These are phyloP conservation scores for Ambastaia sidthimunki DNA, from an alignment of 2,797 vertebrate species.

Conservation along the genomic window DNA sequence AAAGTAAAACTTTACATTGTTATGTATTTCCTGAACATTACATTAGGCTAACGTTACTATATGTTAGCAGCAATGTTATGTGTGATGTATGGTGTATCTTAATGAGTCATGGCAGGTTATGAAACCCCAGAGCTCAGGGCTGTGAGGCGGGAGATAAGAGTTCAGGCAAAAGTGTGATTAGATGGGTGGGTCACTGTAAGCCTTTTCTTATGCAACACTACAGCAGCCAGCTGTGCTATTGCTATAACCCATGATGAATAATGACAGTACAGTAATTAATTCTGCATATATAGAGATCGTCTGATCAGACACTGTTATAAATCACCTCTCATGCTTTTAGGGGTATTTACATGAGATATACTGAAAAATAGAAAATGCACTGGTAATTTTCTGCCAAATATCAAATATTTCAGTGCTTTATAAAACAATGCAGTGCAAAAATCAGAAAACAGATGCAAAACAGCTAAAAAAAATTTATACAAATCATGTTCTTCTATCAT, in stretches of 20 bases:
- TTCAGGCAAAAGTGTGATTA: slow-evolving; percentile 17
- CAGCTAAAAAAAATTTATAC: no score
- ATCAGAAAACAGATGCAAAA: no score
- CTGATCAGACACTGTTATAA: neutral
- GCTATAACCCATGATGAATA: neutral
- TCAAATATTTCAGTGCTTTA: no score
- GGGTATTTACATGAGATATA: neutral
- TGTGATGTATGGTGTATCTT: neutral
- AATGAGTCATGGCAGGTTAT: neutral
- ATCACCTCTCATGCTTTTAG: neutral
- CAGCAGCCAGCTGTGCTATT: neutral
- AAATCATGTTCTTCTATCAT: no score
- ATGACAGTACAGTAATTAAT: neutral
- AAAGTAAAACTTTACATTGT: neutral
- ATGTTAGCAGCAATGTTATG: neutral
- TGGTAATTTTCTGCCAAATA: no score
- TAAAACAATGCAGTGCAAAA: no score
- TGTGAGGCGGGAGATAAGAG: slow-evolving; percentile 24
- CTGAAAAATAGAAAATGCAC: no score
- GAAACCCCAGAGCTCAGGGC: neutral
- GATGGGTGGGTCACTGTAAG: slow-evolving; percentile 30
- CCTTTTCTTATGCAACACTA: slow-evolving; percentile 6
- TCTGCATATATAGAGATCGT: neutral
- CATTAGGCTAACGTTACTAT: neutral
- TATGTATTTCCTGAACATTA: no score